These are phyloP conservation scores for Heteronetta atricapilla DNA, from an alignment of 2,113 vertebrate genomes.

Conservation along the genomic window DNA sequence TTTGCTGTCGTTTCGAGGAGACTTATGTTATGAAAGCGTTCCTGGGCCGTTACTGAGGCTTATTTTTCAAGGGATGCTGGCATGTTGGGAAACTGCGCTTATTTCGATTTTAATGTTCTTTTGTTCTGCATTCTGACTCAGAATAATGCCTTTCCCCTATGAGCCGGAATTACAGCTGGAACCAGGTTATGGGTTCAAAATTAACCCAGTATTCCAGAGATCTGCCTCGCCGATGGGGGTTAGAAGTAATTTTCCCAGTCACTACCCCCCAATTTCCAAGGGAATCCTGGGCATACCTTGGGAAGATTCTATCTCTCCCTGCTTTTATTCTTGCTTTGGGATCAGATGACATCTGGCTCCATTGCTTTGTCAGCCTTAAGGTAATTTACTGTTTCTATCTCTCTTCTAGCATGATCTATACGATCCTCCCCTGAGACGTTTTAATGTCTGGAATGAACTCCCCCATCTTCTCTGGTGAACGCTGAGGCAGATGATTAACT, in stretches of 20 bases:
- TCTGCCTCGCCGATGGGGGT: neutral
- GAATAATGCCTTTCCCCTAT: neutral
- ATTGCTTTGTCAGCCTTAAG: slow-evolving; percentile 4
- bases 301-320: neutral
- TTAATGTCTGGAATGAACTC: slow-evolving; percentile 36
- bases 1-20: neutral
- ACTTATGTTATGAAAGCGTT: neutral
- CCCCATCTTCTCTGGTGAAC: neutral
- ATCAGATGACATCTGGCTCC: slow-evolving; percentile 37
- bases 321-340: slow-evolving; percentile 10
- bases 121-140: slow-evolving; percentile 30
- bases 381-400: slow-evolving; percentile 38
- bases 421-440: slow-evolving; percentile 5
- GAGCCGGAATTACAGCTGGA: neutral
- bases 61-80: slow-evolving; percentile 40
- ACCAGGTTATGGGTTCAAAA: neutral
- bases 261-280: neutral
- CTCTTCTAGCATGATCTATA: slow-evolving; percentile 41
- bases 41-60: neutral
- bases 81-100: neutral
- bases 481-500: slow-evolving; percentile 43
- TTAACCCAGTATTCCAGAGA: neutral
- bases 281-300: neutral
- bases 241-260: neutral
- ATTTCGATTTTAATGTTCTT: slow-evolving; percentile 6